Conservation (phyloP, 2,888 invertebrate genomes). For the Caradrina kadenii region DNA sequence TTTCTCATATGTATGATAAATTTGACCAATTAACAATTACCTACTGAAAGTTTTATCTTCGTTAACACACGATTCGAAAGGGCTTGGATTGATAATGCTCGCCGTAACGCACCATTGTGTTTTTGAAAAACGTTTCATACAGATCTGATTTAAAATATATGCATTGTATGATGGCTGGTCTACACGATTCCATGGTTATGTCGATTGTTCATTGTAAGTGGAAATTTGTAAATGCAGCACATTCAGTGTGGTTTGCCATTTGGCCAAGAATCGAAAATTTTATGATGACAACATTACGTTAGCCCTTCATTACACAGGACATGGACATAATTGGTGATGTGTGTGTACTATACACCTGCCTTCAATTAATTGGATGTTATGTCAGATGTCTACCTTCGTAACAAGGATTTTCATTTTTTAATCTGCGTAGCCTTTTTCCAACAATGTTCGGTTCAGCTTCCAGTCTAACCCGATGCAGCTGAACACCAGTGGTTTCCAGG, state of each 20-base stretch:
- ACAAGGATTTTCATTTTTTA: too few relatives aligned
- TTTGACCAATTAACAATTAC: not conserved
- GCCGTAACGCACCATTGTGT: constrained; percentile 9
- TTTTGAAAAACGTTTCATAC: constrained; percentile 17
- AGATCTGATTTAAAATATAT: constrained; percentile 30
- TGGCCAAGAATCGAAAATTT: not conserved
- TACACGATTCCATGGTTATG: constrained; percentile 12
- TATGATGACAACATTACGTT: not conserved
- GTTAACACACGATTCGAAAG: constrained; percentile 4
- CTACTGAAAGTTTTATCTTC: not conserved
- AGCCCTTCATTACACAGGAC: not conserved
- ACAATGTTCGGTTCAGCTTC: not conserved
- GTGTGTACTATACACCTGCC: too few relatives aligned
- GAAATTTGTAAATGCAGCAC: constrained; percentile 23
- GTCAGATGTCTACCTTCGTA: too few relatives aligned
- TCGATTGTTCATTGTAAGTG: constrained; percentile 39
- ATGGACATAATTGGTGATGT: too few relatives aligned
- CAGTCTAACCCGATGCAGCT: too few relatives aligned
- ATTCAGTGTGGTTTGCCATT: not conserved
- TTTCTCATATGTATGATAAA: constrained; percentile 2
- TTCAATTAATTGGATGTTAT: too few relatives aligned
- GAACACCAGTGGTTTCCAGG: too few relatives aligned
- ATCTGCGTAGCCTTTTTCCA: too few relatives aligned
- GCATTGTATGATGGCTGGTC: constrained; percentile 22
- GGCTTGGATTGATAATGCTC: constrained; percentile 6